Percentiles rank a stretch among this genome's conserved stretches.
Evolutionary conservation across 1,140 invertebrate species (phyloP).

Genomic region (Delia radicum): DNA sequence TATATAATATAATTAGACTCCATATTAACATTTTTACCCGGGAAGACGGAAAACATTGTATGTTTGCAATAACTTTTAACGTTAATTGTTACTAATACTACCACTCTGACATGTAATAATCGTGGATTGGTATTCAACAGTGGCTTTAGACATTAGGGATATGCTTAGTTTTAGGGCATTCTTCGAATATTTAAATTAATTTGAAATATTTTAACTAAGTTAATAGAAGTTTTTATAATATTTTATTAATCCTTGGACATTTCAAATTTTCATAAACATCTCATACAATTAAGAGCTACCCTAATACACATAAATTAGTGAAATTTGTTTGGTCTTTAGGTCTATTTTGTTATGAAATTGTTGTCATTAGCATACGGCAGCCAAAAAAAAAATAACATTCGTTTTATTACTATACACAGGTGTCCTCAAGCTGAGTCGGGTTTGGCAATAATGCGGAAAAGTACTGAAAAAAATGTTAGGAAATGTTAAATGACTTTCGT

Average conservation of each 20-base stretch:
- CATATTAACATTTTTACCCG: too few relatives aligned
- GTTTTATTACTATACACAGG: neutral
- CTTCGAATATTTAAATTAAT: too few relatives aligned
- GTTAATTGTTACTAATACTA: neutral
- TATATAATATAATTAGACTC: too few relatives aligned
- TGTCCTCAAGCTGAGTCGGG: too few relatives aligned
- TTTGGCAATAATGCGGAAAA: neutral
- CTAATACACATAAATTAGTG: too few relatives aligned
- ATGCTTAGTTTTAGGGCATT: too few relatives aligned
- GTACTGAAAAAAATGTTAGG: neutral
- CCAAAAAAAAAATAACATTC: neutral
- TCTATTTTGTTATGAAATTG: neutral
- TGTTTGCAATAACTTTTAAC: neutral
- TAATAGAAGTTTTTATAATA: neutral
- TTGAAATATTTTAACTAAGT: too few relatives aligned
- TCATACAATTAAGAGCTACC: neutral
- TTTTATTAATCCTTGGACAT: neutral
- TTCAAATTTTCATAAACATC: neutral
- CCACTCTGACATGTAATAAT: too few relatives aligned
- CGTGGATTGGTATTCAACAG: too few relatives aligned
- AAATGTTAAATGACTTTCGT: neutral
- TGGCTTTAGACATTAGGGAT: too few relatives aligned
- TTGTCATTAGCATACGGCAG: neutral
- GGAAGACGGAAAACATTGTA: too few relatives aligned
- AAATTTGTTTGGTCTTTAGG: neutral